These are phyloP conservation scores for Escarpia spicata DNA, from an alignment of 2,888 invertebrate species.

Conservation along the genomic window DNA sequence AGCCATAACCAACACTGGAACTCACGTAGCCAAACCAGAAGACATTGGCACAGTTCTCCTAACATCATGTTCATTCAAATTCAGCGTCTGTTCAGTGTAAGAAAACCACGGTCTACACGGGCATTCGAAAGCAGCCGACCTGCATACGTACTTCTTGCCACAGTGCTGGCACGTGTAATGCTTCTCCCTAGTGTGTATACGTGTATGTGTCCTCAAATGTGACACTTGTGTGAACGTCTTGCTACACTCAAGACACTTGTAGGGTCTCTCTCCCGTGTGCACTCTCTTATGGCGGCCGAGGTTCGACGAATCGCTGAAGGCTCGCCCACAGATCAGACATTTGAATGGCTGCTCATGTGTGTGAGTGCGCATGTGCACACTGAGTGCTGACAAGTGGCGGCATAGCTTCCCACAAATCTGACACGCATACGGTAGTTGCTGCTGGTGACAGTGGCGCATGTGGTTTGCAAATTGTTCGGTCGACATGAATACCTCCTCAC, in stretches of 20 bases:
- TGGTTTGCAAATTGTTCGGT: not conserved
- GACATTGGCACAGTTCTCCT: not conserved
- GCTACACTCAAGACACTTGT: not conserved
- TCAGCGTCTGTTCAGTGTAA: not conserved
- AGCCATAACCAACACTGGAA: not conserved
- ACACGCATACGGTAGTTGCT: not conserved
- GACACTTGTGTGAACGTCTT: not conserved
- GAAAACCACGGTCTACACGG: not conserved
- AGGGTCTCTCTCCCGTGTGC: not conserved
- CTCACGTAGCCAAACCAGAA: conserved; percentile 1
- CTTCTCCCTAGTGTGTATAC: not conserved
- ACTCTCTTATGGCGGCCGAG: not conserved
- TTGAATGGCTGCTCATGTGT: not conserved
- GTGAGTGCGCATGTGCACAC: not conserved
- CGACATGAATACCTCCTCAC: not conserved
- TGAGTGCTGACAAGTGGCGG: not conserved
- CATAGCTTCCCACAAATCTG: not conserved
- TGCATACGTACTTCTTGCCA: not conserved
- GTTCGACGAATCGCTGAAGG: not conserved
- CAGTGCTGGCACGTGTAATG: not conserved
- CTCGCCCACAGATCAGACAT: not conserved
- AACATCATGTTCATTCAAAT: not conserved
- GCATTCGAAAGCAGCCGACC: not conserved
- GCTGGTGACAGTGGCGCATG: not conserved
- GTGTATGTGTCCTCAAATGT: conserved; percentile 8